Conservation (phyloP, 2,113 vertebrate genomes). For the Ibidorhyncha struthersii region DNA sequence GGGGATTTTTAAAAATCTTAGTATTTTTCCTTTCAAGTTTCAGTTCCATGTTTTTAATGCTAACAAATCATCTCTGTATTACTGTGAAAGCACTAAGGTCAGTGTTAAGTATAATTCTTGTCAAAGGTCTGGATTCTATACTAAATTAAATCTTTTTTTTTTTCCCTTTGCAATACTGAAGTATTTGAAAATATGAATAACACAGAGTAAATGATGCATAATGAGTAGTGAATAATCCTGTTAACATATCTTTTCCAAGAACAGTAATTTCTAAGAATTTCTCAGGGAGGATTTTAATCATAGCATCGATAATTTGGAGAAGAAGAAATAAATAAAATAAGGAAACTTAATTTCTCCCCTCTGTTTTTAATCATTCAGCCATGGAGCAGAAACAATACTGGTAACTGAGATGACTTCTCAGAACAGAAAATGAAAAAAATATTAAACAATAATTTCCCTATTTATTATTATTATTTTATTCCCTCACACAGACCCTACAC, state of each 20-base stretch:
- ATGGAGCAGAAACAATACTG: not conserved
- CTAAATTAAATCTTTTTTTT: not conserved
- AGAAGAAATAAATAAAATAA: not conserved
- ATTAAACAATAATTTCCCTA: not conserved
- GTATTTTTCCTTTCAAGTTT: not conserved
- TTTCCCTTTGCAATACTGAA: not conserved
- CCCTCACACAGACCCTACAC: not conserved
- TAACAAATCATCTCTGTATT: not conserved
- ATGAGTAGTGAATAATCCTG: not conserved
- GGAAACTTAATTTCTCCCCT: not conserved
- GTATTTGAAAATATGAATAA: not conserved
- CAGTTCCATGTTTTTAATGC: not conserved
- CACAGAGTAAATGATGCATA: not conserved
- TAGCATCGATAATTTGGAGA: not conserved
- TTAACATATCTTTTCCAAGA: not conserved
- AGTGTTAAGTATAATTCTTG: not conserved
- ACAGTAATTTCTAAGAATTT: not conserved
- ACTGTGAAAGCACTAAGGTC: not conserved
- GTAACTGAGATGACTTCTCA: not conserved
- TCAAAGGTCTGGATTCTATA: not conserved
- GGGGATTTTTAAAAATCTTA: fast-evolving
- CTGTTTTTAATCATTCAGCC: not conserved
- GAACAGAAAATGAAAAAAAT: not conserved
- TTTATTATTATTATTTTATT: not conserved
- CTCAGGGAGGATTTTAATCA: not conserved